Evolutionary conservation across 2,797 vertebrate genomes (phyloP).

Genomic region (Yasuhikotakia modesta): DNA sequence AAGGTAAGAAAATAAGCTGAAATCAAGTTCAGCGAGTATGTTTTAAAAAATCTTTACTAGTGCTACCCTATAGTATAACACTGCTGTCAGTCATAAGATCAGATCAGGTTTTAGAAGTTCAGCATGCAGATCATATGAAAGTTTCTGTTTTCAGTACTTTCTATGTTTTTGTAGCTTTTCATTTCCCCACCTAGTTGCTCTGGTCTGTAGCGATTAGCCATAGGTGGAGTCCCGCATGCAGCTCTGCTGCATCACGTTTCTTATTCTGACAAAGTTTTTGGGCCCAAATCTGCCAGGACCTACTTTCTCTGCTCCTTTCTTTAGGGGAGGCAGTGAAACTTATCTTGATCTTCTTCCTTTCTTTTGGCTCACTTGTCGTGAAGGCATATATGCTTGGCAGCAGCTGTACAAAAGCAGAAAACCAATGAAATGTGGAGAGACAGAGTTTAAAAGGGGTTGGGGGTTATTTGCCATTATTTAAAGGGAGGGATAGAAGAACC

Average conservation of each 20-base stretch:
- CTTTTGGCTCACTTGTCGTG: conserved; percentile 7
- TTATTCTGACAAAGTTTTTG: not conserved
- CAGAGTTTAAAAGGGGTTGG: not conserved
- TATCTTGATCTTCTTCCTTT: conserved; percentile 4
- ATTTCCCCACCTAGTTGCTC: conserved; percentile 7
- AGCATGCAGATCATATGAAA: too few relatives aligned
- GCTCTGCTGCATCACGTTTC: not conserved
- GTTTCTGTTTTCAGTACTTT: conserved; percentile 20
- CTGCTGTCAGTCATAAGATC: conserved; percentile 30
- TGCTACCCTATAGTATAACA: not conserved
- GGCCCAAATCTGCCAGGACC: not conserved
- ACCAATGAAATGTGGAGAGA: conserved; percentile 25
- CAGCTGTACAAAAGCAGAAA: conserved; percentile 49
- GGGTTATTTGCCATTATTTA: conserved; percentile 41
- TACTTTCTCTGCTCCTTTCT: not conserved
- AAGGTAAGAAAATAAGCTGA: conserved; percentile 79
- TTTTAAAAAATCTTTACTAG: not conserved
- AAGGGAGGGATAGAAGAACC: conserved; percentile 29
- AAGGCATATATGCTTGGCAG: conserved; percentile 16
- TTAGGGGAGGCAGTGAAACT: not conserved
- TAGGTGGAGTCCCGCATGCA: conserved; percentile 27
- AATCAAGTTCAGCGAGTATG: not conserved
- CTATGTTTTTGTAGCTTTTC: not conserved
- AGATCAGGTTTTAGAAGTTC: not conserved
- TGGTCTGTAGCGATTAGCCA: not conserved